A percentile compares a stretch with the other conserved stretches of the same genome.
Evolutionary conservation across 2,888 invertebrate genomes (phyloP).

Genomic region (Torymus tubicola): DNA sequence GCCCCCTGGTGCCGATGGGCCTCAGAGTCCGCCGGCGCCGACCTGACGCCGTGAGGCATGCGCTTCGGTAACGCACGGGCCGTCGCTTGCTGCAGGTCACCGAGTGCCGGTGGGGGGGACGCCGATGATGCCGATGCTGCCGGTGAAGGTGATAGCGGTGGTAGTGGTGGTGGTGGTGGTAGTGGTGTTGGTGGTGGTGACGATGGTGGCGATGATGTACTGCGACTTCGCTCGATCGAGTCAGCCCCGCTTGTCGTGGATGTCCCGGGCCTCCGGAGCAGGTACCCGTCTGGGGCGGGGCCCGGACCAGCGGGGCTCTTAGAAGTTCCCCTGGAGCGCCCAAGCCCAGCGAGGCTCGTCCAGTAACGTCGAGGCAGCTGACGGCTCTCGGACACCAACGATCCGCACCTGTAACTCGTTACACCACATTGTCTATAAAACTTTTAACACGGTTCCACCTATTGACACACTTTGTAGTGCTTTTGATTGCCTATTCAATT

Average conservation of each 20-base stretch:
- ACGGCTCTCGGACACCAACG: conserved; percentile 42
- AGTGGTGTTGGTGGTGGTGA: background rate
- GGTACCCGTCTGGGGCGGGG: conserved; percentile 53
- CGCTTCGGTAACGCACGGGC: background rate
- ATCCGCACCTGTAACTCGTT: conserved; percentile 29
- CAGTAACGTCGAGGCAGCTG: conserved; percentile 49
- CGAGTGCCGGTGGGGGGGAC: conserved; percentile 1
- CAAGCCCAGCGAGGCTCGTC: conserved; percentile 47
- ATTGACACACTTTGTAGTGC: too few species aligned
- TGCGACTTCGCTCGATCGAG: conserved; percentile 53
- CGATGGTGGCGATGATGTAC: background rate
- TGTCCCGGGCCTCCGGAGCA: conserved; percentile 58
- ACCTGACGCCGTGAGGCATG: background rate
- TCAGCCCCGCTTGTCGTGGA: conserved; percentile 63
- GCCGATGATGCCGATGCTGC: conserved; percentile 17
- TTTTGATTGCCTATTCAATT: too few species aligned
- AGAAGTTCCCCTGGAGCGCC: conserved; percentile 69
- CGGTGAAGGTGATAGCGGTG: conserved; percentile 6
- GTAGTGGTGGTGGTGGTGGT: conserved; percentile 12
- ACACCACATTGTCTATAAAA: too few species aligned
- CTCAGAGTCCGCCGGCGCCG: conserved; percentile 4
- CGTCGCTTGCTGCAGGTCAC: conserved; percentile 10
- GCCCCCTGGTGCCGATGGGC: too few species aligned
- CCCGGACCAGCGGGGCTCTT: conserved; percentile 69
- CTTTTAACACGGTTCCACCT: too few species aligned